Conservation (phyloP, 2,888 invertebrate genomes). For the Acrocera orbiculus region DNA sequence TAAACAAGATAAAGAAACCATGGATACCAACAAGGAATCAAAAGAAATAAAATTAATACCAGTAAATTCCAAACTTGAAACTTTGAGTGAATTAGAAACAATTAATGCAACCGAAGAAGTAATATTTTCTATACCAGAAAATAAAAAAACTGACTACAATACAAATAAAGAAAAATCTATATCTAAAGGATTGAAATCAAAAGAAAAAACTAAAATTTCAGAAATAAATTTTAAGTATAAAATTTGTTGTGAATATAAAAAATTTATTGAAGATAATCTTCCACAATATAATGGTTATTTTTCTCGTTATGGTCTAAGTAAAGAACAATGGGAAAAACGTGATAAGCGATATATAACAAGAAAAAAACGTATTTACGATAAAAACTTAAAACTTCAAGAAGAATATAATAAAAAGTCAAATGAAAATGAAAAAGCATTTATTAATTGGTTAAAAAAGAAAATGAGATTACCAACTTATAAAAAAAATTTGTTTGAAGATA, state of each 20-base stretch:
- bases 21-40: not conserved
- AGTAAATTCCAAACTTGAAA: too few species aligned
- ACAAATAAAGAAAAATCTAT: not conserved
- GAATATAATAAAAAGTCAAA: constrained; percentile 31
- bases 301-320: constrained; percentile 37
- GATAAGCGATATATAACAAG: constrained; percentile 26
- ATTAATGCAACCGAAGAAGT: constrained; percentile 29
- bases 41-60: not conserved
- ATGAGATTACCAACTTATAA: constrained; percentile 29
- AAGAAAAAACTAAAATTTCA: too few species aligned
- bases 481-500: constrained; percentile 27
- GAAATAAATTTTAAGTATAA: constrained; percentile 25
- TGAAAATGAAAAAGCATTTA: constrained; percentile 37
- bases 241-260: constrained; percentile 30
- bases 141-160: constrained; percentile 8
- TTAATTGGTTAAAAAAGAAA: constrained; percentile 35
- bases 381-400: constrained; percentile 27
- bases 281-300: constrained; percentile 35
- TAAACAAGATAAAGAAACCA: not conserved
- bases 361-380: constrained; percentile 19
- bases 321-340: constrained; percentile 31
- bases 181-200: not conserved
- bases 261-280: constrained; percentile 22
- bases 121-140: constrained; percentile 22
- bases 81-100: too few species aligned